Conservation (phyloP, 2,113 vertebrate species). For the Euleptes europaea region DNA sequence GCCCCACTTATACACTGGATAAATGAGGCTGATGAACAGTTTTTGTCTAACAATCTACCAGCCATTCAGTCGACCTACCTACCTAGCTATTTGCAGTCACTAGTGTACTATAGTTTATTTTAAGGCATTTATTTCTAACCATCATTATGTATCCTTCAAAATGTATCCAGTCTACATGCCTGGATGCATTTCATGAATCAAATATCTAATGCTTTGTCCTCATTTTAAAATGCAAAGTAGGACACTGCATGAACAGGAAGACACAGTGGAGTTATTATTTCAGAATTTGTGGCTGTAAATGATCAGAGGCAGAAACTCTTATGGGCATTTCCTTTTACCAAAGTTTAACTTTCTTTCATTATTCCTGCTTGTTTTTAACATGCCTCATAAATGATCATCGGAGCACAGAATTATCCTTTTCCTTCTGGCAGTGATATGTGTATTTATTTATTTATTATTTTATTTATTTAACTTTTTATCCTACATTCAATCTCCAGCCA, state of each 20-base stretch:
- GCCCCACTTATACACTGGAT: neutral
- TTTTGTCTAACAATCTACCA: neutral
- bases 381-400: neutral
- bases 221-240: constrained; percentile 1
- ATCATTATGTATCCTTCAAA: constrained; percentile 20
- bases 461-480: no score
- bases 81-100: neutral
- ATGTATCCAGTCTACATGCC: neutral
- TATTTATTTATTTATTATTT: no score
- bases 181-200: neutral
- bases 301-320: neutral
- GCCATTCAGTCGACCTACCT: no score
- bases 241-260: neutral
- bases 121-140: neutral
- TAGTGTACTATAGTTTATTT: neutral
- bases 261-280: neutral
- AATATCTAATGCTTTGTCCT: constrained; percentile 5
- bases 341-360: neutral
- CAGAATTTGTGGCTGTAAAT: constrained; percentile 14
- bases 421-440: neutral
- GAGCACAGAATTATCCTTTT: neutral
- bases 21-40: neutral
- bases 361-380: neutral
- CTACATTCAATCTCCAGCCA: no score
- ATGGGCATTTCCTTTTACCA: neutral